Evolutionary conservation across 2,113 vertebrate species (phyloP), one percentile per base, ranked within the genome.

Genomic region (Cricetomys ansorgei): DNA sequence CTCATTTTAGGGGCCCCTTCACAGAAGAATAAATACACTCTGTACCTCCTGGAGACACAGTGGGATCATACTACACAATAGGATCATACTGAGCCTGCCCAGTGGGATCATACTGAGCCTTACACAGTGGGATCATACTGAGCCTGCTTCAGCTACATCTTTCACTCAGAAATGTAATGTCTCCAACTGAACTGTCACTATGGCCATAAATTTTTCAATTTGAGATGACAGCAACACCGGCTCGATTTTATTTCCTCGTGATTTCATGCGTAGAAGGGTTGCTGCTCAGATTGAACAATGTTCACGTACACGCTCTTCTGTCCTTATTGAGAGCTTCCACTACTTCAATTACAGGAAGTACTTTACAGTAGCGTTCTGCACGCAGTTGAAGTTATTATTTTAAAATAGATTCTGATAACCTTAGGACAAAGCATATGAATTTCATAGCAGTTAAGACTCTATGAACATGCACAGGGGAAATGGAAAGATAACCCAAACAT

Each of bases 401-500:
- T 75, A 67, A 95, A 95, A 93, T 31, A 79, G 43, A 43, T 80
- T 81, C 34, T 91, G 73, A 45, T 69, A 83, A 76, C 3, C 43
- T 95, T n/a, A 95, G 50, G 25, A 87, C 57, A 25, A 73, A 75
- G 40, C 40, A 40, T 48, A n/a, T 75, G 55, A 93, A 69, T 29
- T 62, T 37, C 37, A 27, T 55, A 45, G 48, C 48, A 57, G 43
- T 43, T 21, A 70, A 48, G 69, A 53, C 81, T 62, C 92, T 73
- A 37, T 57, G 75, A 81, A 64, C n/a, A 48, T 55, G 27, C 3
- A 13, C 53, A 91, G 17, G 40, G 4, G 57, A 89, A 50, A 72
- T 72, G 7, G 64, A 37, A 62, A n/a, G 21, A 19, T 34, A 77
- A 57, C 62, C 64, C 48, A 70, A 55, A 43, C 75, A 37, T 67